Evolutionary conservation across 2,797 vertebrate genomes (phyloP), one percentile per base, ranked within the genome.

Genomic region (Rhinophrynus dorsalis): DNA sequence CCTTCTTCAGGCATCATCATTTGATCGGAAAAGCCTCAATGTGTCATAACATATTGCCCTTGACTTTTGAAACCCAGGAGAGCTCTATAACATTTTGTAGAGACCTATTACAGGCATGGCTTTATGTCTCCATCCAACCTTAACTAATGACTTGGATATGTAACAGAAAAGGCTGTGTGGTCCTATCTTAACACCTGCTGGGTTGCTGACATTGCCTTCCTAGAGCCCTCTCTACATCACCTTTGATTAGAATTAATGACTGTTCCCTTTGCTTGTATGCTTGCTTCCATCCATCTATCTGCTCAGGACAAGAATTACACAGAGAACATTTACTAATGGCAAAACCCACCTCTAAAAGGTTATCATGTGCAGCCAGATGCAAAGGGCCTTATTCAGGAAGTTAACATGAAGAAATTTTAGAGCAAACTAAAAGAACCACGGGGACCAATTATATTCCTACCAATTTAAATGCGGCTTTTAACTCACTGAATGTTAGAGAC

Each of bases 211-310:
- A 94, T 88, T 92, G 93, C 87, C 93, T 88, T 90, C 86, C 89
- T 86, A 89, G 89, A 93, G 86, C 80, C 88, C 90, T 93, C 92
- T 93, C 90, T 87, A 86, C 90, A 94, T 92, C 94, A 95, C 91
- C 92, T 95, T 94, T 96, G 94, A 96, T 96, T 95, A 96, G 94
- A 97, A 97, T 97, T 95, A 97, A 98, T 97, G 94, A 91, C 92
- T 90, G 88, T 97, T 90, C 86, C 90, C 81, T 91, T 86, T 91
- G 88, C 90, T 92, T 91, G 91, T 90, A 89, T 90, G 92, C 91
- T 94, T 91, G 93, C 94, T 94, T 95, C 93, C 94, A 95, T 89
- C 89, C 92, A 97, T 97, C 94, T 92, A 94, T 96, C 93, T 95
- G 92, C 81, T 81, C 80, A 85, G 91, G 91, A 91, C 82, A 88